A percentile compares a stretch with the other conserved stretches of the same genome.
phyloP scores from a whole-genome alignment of 2,797 vertebrate genomes.

The Pangasius mekongensis region DNA sequence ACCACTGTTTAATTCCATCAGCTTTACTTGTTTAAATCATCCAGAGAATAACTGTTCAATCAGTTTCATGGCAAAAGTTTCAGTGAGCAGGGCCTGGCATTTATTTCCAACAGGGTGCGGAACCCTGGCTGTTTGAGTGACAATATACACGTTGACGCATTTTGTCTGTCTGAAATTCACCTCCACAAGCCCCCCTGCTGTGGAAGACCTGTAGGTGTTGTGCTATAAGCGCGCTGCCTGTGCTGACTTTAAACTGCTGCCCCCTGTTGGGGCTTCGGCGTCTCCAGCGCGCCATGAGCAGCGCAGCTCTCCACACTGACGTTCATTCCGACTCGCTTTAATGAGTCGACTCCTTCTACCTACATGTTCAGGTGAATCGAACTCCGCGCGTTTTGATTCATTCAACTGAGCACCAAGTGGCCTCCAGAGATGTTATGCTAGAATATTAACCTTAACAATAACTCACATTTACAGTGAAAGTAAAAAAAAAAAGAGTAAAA shows the following conservation, averaged over 20 bases:
- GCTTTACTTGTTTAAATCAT: neutral
- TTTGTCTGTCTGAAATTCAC: neutral
- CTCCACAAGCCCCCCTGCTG: neutral
- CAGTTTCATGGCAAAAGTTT: neutral
- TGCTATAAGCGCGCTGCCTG: neutral
- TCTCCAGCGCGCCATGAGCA: too few relatives aligned
- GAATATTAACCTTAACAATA: neutral
- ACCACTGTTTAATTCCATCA: neutral
- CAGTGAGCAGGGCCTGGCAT: neutral
- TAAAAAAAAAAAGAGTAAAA: neutral
- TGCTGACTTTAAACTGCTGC: neutral
- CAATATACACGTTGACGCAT: neutral
- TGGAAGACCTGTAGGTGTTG: neutral
- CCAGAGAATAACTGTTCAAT: neutral
- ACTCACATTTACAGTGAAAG: neutral
- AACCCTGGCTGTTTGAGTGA: neutral
- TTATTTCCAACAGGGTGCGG: neutral
- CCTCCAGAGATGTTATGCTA: neutral
- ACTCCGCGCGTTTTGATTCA: neutral
- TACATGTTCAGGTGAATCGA: neutral
- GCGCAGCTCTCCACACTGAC: neutral
- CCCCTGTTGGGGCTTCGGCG: neutral
- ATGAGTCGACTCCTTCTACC: constrained; percentile 3
- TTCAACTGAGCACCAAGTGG: neutral
- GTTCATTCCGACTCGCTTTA: neutral